Base-by-base conservation (phyloP, 2,797 vertebrate species). In the Ctenopoma multispine region DNA sequence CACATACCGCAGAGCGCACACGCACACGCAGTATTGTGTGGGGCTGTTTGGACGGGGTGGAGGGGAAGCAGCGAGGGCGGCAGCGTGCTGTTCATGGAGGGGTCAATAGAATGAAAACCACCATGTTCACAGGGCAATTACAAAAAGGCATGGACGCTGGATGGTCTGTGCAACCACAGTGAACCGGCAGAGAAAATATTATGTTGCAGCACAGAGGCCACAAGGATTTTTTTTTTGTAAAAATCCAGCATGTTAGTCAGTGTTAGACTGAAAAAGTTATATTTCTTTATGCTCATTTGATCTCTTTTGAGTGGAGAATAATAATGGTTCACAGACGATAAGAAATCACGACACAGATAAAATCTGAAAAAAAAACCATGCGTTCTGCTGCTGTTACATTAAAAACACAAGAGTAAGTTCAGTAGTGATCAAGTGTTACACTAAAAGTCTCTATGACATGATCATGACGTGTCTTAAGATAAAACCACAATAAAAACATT, bases 51-150 rank as follows among this genome's bases (percentile, higher is more conserved):
- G 88, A 59, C 36, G 72, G 77, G 84, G 36, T 24, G 80, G 78
- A 56, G 54, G 80, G 73, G 69, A 50, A 18, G 72, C 55, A 23
- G 71, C 27, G 77, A 71, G 79, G 81, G 72, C 63, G 77, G 73
- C 50, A 53, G 76, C 64, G 65, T 50, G 82, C 82, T 87, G 79
- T 78, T 84, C 79, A 56, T 14, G 73, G 80, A 79, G 43, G 87
- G 88, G 82, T 86, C 84, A 80, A 21, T 66, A 69, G 86, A 82
- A 88, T 86, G 86, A 89, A 85, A 82, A 84, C 62, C 79, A 56
- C 69, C 79, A 53, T 49, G 70, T 83, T 83, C 71, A 46, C 77
- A 73, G 74, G 71, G 63, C 75, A 74, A 56, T 78, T 72, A 72
- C 60, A 57, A 64, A 73, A 64, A 85, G 56, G 43, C 55, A 61